Evolutionary conservation across 2,113 vertebrate species (phyloP).

Genomic region (Romanogobio albipinnatus): DNA sequence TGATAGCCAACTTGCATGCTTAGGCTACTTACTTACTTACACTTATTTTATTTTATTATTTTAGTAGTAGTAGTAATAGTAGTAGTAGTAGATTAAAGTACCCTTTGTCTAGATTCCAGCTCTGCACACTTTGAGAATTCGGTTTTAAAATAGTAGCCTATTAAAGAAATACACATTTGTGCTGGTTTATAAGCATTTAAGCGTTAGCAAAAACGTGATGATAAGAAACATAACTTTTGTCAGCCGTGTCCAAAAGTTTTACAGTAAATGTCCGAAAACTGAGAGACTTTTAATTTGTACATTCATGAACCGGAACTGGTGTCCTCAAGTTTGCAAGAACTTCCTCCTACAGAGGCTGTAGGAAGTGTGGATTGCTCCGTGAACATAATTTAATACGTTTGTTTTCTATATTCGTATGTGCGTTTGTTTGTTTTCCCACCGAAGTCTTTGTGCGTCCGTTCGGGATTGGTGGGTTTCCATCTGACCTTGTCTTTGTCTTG

Average conservation of each 20-base stretch:
- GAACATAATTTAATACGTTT: neutral
- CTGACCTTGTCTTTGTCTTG: neutral
- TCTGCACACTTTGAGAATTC: too few relatives aligned
- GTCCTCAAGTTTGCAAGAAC: neutral
- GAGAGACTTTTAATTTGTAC: slow-evolving; percentile 37
- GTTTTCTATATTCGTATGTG: neutral
- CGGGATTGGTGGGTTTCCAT: neutral
- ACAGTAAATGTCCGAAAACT: too few relatives aligned
- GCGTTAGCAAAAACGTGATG: neutral
- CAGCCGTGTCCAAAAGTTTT: neutral
- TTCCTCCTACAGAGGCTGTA: neutral
- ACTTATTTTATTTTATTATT: neutral
- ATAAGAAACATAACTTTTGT: neutral
- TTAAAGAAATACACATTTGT: neutral
- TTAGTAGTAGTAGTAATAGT: too few relatives aligned
- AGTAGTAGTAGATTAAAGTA: too few relatives aligned
- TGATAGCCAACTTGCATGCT: neutral
- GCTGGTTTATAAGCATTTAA: neutral
- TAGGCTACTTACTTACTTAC: too few relatives aligned
- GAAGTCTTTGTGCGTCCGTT: neutral
- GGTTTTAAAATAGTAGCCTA: too few relatives aligned
- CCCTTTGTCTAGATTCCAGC: too few relatives aligned
- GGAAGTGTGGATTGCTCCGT: slow-evolving; percentile 12
- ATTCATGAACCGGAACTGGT: slow-evolving; percentile 9
- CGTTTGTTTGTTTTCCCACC: neutral